A percentile compares a stretch with the other conserved stretches of the same genome.
Conservation (phyloP, 1,140 invertebrate species). For the Cotesia chilonis region DNA sequence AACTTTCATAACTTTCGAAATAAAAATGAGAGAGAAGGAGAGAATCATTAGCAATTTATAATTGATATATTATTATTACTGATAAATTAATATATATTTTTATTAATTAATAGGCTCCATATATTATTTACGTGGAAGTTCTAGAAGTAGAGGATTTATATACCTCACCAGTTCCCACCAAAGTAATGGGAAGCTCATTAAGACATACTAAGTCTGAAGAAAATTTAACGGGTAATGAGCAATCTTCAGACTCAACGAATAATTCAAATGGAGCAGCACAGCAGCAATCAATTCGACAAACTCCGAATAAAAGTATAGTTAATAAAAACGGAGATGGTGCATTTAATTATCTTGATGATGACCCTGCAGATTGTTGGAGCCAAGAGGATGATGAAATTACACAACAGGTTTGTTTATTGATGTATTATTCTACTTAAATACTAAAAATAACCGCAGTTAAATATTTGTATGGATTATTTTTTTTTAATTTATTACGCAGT, state of each 20-base stretch:
- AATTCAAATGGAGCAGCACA: constrained; percentile 48
- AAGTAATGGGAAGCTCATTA: constrained; percentile 80
- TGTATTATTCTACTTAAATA: background rate
- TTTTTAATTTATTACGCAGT: constrained; percentile 60
- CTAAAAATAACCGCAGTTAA: background rate
- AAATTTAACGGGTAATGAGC: constrained; percentile 73
- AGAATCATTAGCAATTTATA: background rate
- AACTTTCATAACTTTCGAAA: constrained; percentile 25
- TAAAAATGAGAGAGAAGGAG: background rate
- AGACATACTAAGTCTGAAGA: constrained; percentile 95
- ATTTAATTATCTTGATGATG: constrained; percentile 66
- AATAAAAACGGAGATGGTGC: constrained; percentile 54
- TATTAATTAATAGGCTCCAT: constrained; percentile 80
- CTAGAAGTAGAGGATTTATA: constrained; percentile 90
- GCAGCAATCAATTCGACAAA: constrained; percentile 54
- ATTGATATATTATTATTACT: background rate
- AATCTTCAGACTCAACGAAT: constrained; percentile 53
- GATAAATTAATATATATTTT: background rate
- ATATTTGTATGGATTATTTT: background rate
- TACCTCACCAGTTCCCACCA: constrained; percentile 79
- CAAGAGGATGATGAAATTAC: constrained; percentile 95
- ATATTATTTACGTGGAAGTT: constrained; percentile 97
- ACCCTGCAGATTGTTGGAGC: constrained; percentile 84
- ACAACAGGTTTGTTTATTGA: constrained; percentile 68
- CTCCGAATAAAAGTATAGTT: constrained; percentile 54